Percentiles rank a stretch among this genome's conserved stretches.
These are phyloP conservation scores for Tadarida brasiliensis DNA, from an alignment of 2,797 vertebrate genomes.

Conservation along the genomic window DNA sequence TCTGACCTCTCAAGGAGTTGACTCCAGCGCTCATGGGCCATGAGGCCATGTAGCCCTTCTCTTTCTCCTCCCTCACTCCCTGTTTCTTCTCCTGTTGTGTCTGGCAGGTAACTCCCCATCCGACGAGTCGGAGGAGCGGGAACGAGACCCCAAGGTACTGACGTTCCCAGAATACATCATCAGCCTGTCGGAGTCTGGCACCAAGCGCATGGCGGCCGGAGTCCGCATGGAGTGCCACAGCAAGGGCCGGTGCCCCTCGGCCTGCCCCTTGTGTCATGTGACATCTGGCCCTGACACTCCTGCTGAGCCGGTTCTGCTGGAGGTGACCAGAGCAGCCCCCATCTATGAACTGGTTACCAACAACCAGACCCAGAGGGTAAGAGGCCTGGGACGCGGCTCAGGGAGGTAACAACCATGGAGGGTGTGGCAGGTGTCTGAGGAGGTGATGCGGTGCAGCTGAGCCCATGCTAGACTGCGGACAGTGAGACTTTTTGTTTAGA, in stretches of 20 bases:
- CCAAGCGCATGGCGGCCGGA: constrained; percentile 95
- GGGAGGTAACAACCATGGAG: background rate
- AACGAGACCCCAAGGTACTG: constrained; percentile 96
- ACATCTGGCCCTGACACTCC: constrained; percentile 89
- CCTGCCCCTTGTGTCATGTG: constrained; percentile 96
- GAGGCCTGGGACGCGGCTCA: background rate
- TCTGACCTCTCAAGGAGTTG: background rate
- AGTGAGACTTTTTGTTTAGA: background rate
- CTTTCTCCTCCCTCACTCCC: background rate
- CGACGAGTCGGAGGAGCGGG: constrained; percentile 96
- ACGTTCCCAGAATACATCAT: constrained; percentile 97
- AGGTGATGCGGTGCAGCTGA: background rate
- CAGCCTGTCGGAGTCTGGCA: constrained; percentile 96
- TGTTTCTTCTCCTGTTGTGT: background rate
- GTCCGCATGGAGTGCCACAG: constrained; percentile 97
- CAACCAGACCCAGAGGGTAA: constrained; percentile 98
- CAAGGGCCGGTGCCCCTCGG: constrained; percentile 95
- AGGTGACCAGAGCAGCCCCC: constrained; percentile 96
- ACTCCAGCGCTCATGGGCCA: background rate
- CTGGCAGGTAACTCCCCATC: constrained; percentile 96
- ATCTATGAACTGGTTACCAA: constrained; percentile 97
- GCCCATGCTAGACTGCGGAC: background rate
- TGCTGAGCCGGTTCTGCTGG: constrained; percentile 94
- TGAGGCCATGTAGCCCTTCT: accelerated
- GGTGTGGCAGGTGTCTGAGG: background rate